A percentile compares a stretch with the other conserved stretches of the same genome.
Conservation (phyloP, 2,888 invertebrate species). For the Sialis lutaria region DNA sequence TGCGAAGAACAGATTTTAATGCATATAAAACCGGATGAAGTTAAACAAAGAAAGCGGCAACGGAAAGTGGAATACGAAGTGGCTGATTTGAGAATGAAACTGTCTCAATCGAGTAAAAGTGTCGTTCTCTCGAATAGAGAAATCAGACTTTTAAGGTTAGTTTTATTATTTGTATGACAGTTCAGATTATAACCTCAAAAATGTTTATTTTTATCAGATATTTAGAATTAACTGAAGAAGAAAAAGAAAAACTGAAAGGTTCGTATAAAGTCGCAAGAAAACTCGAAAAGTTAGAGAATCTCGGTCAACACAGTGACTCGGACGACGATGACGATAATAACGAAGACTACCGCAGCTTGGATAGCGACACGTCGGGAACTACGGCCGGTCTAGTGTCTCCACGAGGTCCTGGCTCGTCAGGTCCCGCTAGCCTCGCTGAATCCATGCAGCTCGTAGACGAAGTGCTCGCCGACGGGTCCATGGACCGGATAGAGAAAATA, state of each 20-base stretch:
- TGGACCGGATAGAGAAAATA: constrained; percentile 72
- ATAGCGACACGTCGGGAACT: constrained; percentile 61
- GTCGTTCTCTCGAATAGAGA: constrained; percentile 84
- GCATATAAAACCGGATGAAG: constrained; percentile 71
- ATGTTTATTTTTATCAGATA: constrained; percentile 32
- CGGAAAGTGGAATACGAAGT: constrained; percentile 84
- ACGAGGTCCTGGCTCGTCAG: constrained; percentile 35
- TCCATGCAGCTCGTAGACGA: constrained; percentile 82
- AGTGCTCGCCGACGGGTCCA: constrained; percentile 61
- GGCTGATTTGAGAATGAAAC: constrained; percentile 64
- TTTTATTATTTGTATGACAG: constrained; percentile 1
- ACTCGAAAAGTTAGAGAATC: constrained; percentile 72
- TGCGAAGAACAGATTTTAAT: constrained; percentile 77
- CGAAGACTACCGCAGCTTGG: constrained; percentile 65
- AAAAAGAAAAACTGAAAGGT: constrained; percentile 79
- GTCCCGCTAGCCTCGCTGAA: constrained; percentile 69
- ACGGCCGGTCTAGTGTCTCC: constrained; percentile 51
- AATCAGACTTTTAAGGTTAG: constrained; percentile 60
- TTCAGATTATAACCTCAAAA: background rate
- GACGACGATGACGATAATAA: constrained; percentile 55
- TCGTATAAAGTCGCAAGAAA: constrained; percentile 86
- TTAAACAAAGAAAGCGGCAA: constrained; percentile 73
- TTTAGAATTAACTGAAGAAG: constrained; percentile 79
- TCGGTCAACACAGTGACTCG: constrained; percentile 56
- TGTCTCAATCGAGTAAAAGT: constrained; percentile 66